Percentiles rank a stretch among this genome's conserved stretches.
Conservation (phyloP, 2,888 invertebrate genomes). For the Dilophus febrilis region DNA sequence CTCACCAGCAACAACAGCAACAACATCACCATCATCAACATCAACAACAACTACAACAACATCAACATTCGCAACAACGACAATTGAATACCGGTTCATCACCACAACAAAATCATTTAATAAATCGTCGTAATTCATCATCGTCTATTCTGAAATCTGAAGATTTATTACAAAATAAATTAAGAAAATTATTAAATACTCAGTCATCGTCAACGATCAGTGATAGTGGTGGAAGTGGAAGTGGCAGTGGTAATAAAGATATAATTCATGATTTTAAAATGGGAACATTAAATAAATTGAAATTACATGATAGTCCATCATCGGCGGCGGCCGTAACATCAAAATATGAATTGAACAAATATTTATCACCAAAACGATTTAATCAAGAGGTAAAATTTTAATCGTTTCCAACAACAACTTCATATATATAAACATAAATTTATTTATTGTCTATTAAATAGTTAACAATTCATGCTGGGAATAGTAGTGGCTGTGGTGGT, state of each 20-base stretch:
- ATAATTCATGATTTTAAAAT: conserved; percentile 5
- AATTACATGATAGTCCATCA: background rate
- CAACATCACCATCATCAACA: conserved; percentile 32
- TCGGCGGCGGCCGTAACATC: background rate
- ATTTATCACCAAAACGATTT: conserved; percentile 15
- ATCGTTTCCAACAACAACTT: no score
- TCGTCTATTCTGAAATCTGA: conserved; percentile 33
- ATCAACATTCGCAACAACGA: conserved; percentile 23
- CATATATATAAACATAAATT: background rate
- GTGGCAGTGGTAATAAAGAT: conserved; percentile 21
- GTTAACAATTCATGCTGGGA: conserved; percentile 16
- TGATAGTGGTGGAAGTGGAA: conserved; percentile 18
- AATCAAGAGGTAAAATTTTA: conserved; percentile 13
- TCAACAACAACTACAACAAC: conserved; percentile 27
- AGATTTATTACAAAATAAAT: conserved; percentile 59
- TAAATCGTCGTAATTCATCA: conserved; percentile 29
- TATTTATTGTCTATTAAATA: conserved; percentile 5
- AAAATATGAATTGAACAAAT: conserved; percentile 12
- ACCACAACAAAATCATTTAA: no score
- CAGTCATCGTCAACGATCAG: no score
- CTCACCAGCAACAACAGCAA: conserved; percentile 25
- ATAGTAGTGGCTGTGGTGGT: no score
- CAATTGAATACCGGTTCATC: no score
- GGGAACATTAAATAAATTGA: background rate
- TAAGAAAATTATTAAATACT: conserved; percentile 54